These are phyloP conservation scores for Urocolius indicus DNA, from an alignment of 2,113 vertebrate genomes.

Conservation along the genomic window DNA sequence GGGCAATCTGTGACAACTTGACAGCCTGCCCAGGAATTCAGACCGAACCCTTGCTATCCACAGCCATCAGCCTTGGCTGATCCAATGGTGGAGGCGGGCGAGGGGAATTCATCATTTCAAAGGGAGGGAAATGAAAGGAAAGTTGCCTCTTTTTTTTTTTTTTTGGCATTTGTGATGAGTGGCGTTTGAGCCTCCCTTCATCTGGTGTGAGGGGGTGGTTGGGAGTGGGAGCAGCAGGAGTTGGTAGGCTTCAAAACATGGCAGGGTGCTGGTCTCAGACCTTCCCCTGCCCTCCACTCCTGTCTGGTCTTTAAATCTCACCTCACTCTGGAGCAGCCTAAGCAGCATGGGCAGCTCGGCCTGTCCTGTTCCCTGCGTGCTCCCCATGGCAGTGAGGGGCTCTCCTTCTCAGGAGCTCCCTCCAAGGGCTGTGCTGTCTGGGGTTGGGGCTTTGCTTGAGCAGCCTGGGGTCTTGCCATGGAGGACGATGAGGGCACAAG, in stretches of 20 bases:
- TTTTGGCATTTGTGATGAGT: neutral
- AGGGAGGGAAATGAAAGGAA: neutral
- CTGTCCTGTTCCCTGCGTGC: too few relatives aligned
- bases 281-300: neutral
- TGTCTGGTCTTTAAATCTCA: neutral
- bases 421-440: neutral
- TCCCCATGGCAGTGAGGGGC: too few relatives aligned
- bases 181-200: neutral
- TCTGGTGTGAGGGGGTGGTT: neutral
- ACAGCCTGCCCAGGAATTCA: constrained; percentile 70
- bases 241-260: neutral
- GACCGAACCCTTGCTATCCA: neutral
- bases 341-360: neutral
- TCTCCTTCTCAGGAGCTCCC: neutral
- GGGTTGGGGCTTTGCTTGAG: neutral
- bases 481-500: neutral
- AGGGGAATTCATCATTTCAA: neutral
- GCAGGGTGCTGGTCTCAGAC: neutral
- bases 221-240: neutral
- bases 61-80: constrained; percentile 16
- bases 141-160: neutral
- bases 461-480: neutral
- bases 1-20: constrained; percentile 60
- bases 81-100: neutral
- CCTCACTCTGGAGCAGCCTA: accelerated